Conservation (phyloP, 2,888 invertebrate genomes). For the Cataglyphis altisquamis region DNA sequence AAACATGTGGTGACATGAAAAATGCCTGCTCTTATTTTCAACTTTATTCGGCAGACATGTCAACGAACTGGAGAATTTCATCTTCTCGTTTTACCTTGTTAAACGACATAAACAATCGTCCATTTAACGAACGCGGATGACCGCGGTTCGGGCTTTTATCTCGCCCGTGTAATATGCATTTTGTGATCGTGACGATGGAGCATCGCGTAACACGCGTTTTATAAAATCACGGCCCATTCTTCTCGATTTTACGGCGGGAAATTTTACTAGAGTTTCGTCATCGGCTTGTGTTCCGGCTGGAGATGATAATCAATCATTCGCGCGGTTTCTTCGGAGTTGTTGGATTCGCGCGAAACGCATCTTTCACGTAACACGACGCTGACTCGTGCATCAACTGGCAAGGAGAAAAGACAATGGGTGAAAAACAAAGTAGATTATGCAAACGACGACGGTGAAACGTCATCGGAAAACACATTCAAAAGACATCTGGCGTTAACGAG, state of each 20-base stretch:
- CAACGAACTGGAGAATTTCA: not conserved
- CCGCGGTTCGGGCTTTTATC: conserved; percentile 40
- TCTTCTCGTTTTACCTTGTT: conserved; percentile 16
- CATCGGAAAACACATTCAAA: conserved; percentile 49
- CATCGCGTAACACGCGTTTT: conserved; percentile 40
- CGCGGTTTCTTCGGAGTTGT: conserved; percentile 38
- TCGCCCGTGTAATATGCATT: conserved; percentile 36
- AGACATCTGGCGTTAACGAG: conserved; percentile 42
- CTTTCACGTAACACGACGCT: conserved; percentile 27
- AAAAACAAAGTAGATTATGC: conserved; percentile 45
- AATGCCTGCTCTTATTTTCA: not conserved
- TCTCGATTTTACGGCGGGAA: conserved; percentile 24
- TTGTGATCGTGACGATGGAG: conserved; percentile 39
- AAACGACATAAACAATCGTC: conserved; percentile 26
- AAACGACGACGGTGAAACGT: conserved; percentile 44
- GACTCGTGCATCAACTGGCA: conserved; percentile 35
- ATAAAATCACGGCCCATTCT: conserved; percentile 49
- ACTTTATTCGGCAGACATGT: not conserved
- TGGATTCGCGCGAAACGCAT: conserved; percentile 51
- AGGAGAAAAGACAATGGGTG: conserved; percentile 23
- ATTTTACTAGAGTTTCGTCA: conserved; percentile 53
- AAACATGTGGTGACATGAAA: no score
- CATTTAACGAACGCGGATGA: conserved; percentile 37
- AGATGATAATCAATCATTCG: conserved; percentile 53
- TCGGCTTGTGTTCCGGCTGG: conserved; percentile 14